Base-by-base conservation (phyloP, 2,113 vertebrate genomes). In the Apeltes quadracus region DNA sequence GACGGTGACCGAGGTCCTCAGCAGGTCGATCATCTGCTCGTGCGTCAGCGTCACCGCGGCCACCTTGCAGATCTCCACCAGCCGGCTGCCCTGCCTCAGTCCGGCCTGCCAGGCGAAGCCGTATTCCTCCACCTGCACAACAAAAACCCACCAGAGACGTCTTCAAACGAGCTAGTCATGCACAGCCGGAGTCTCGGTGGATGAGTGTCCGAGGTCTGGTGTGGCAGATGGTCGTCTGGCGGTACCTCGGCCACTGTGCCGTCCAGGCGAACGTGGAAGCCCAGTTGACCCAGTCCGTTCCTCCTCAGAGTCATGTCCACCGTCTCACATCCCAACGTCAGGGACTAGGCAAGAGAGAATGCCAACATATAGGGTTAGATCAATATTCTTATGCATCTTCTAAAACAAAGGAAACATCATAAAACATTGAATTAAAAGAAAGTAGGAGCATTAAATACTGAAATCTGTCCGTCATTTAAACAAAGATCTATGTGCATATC, bases 31-130 rank as follows among this genome's bases (percentile, higher is more conserved):
- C 96, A 98, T 97, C 91, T 98, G 97, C 66, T 98, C 97, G 0
- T 98, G 97, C 43, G 91, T 95, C 10, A 98, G 92, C 0, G 97
- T 97, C 67, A 97, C 96, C 1, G 96, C 95, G 0, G 97, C 97
- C 57, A 98, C 97, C 73, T 98, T 98, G 92, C 97, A 98, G 85
- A 98, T 96, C 89, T 98, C 97, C 43, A 98, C 96, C 57, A 98
- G 80, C 0, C 96, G 95, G 76, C 97, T 98, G 58, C 97, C 97
- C 66, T 98, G 96, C 16, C 97, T 93, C 61, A 98, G 90, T 0
- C 97, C 97, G 0, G 97, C 96, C 82, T 98, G 96, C 97, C 97
- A 98, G 78, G 97, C 97, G 2, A 98, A 98, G 14, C 97, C 97
- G 0, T 98, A 98, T 48, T 97, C 96, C 84, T 98, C 97, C 79